A percentile compares a stretch with the other conserved stretches of the same genome.
phyloP scores from a whole-genome alignment of 2,888 invertebrate genomes.

The Trachelus iudaicus region DNA sequence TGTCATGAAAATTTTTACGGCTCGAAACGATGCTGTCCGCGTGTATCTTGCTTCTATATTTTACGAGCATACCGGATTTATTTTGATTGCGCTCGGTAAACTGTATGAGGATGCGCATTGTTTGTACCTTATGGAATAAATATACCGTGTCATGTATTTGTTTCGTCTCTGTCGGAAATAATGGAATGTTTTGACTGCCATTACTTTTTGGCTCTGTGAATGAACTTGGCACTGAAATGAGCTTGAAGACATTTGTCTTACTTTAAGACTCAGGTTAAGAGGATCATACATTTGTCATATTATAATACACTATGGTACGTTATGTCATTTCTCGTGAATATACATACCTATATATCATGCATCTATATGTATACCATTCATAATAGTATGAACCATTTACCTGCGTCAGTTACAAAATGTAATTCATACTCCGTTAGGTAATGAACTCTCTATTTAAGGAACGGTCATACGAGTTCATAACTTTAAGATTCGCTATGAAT shows the following conservation, averaged over 20 bases:
- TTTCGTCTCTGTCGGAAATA: background rate
- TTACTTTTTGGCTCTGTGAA: background rate
- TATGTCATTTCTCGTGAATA: background rate
- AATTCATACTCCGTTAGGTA: background rate
- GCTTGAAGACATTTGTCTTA: background rate
- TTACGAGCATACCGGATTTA: background rate
- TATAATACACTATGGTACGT: background rate
- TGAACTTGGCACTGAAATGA: background rate
- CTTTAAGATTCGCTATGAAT: background rate
- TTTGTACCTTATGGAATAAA: background rate
- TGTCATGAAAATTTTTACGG: background rate
- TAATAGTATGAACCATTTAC: background rate
- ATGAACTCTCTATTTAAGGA: background rate
- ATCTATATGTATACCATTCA: background rate
- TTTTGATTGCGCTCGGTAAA: background rate
- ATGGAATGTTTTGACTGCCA: background rate
- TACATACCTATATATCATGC: background rate
- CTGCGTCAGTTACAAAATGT: background rate
- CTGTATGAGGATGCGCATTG: background rate
- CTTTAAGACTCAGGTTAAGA: background rate
- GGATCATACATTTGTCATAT: background rate
- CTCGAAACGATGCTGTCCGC: background rate
- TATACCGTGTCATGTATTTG: background rate
- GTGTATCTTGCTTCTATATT: background rate
- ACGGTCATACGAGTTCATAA: background rate